phyloP scores from a whole-genome alignment of 2,888 invertebrate species.

The Altica lythri region DNA sequence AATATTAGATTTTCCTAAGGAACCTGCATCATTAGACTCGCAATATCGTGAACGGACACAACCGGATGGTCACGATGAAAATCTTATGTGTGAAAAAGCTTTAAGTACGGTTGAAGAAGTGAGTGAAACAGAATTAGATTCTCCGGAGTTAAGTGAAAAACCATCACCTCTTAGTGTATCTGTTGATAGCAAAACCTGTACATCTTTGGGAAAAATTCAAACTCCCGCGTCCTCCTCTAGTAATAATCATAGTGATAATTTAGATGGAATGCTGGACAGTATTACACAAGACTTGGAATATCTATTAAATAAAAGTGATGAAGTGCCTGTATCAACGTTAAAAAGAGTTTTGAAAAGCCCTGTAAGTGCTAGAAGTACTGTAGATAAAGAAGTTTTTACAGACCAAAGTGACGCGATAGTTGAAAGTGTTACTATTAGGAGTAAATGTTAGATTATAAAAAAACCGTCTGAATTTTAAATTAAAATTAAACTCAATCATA shows the following conservation, averaged over 20 bases:
- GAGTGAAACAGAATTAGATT: conserved; percentile 25
- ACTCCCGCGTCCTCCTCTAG: neutral
- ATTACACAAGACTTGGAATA: conserved; percentile 84
- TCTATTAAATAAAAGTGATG: conserved; percentile 67
- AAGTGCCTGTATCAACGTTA: conserved; percentile 34
- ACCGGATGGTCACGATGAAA: conserved; percentile 52
- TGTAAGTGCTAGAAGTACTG: neutral
- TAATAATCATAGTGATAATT: conserved; percentile 44
- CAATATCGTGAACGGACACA: conserved; percentile 45
- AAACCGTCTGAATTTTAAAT: neutral
- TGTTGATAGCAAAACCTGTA: too few relatives aligned
- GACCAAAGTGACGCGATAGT: conserved; percentile 20
- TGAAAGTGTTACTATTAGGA: conserved; percentile 41
- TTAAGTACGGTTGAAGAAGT: conserved; percentile 32
- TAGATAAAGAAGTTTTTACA: conserved; percentile 4
- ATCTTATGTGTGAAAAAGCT: conserved; percentile 34
- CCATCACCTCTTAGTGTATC: conserved; percentile 47
- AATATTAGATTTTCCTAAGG: conserved; percentile 35
- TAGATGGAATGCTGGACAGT: conserved; percentile 74
- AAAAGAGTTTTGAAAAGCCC: conserved; percentile 45
- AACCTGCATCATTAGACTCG: conserved; percentile 11
- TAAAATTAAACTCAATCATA: neutral
- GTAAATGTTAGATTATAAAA: conserved; percentile 38
- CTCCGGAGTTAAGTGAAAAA: conserved; percentile 35
- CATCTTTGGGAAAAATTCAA: too few relatives aligned